Percentiles rank a stretch among this genome's conserved stretches.
These are phyloP conservation scores for Bradysia coprophila DNA, from an alignment of 1,140 invertebrate species.

Conservation along the genomic window DNA sequence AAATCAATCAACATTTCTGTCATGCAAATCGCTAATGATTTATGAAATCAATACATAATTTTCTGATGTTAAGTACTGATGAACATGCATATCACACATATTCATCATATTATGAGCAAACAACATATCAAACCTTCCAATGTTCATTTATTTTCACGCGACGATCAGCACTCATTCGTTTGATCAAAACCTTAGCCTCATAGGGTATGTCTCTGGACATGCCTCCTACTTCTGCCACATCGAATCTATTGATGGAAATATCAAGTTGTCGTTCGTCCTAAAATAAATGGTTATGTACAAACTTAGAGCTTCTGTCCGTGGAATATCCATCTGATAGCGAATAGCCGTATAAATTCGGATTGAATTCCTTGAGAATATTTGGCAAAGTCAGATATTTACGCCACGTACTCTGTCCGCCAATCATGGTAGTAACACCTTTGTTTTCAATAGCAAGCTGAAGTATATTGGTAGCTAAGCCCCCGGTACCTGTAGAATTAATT, in stretches of 20 bases:
- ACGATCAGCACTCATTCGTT: conserved; percentile 35
- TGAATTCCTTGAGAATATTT: conserved; percentile 33
- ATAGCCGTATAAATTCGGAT: conserved; percentile 40
- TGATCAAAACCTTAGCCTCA: conserved; percentile 38
- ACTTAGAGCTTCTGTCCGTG: conserved; percentile 10
- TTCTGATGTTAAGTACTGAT: too few species aligned
- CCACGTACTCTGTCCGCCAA: too few species aligned
- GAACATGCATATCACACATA: too few species aligned
- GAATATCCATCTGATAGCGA: conserved; percentile 27
- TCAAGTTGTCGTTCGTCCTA: neutral
- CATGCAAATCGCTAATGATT: too few species aligned
- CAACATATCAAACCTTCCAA: too few species aligned
- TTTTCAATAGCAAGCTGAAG: conserved; percentile 26
- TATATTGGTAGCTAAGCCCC: conserved; percentile 27
- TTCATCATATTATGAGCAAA: too few species aligned
- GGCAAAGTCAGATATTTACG: too few species aligned
- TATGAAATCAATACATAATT: too few species aligned
- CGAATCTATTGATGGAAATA: conserved; percentile 25
- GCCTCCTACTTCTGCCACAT: conserved; percentile 38
- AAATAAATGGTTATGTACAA: neutral
- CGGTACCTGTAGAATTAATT: too few species aligned
- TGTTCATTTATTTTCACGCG: conserved; percentile 34
- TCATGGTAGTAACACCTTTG: conserved; percentile 27
- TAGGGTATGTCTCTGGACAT: conserved; percentile 37
- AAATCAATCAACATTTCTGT: too few species aligned